A percentile compares a stretch with the other conserved stretches of the same genome.
Evolutionary conservation across 2,888 invertebrate species (phyloP).

Genomic region (Scrobipalpa atriplicella): DNA sequence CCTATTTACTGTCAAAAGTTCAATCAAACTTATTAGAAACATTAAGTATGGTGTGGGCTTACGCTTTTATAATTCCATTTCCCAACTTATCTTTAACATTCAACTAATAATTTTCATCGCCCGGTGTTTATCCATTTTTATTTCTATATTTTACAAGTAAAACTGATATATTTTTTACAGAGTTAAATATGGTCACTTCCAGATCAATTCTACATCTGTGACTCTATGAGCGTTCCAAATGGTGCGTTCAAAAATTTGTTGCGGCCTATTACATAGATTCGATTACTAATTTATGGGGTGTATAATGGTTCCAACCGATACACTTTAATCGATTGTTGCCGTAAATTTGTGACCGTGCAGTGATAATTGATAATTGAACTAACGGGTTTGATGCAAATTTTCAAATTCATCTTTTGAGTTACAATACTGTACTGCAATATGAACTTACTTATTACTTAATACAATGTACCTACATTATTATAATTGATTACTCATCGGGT

Average conservation of each 20-base stretch:
- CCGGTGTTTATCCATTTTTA: too few species aligned
- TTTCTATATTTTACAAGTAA: too few species aligned
- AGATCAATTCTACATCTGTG: conserved; percentile 46
- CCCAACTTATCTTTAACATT: too few species aligned
- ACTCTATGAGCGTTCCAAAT: conserved; percentile 61
- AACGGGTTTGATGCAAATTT: conserved; percentile 54
- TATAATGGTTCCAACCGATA: conserved; percentile 64
- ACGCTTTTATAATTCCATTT: too few species aligned
- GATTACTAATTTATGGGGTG: conserved; percentile 79
- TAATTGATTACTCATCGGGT: too few species aligned
- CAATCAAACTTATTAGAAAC: too few species aligned
- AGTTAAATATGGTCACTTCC: conserved; percentile 40
- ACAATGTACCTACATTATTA: too few species aligned
- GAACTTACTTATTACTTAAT: too few species aligned
- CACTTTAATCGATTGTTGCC: conserved; percentile 60
- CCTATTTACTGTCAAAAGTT: too few species aligned
- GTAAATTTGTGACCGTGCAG: conserved; percentile 54
- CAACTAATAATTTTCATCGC: too few species aligned
- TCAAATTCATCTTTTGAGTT: conserved; percentile 20
- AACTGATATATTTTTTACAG: not conserved
- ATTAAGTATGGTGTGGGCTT: too few species aligned
- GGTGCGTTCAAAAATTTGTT: conserved; percentile 71
- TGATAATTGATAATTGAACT: conserved; percentile 57
- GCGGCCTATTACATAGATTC: conserved; percentile 77
- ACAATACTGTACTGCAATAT: not conserved